Base-by-base conservation (phyloP, 1,140 invertebrate species). In the Scaptomyza graminum region DNA sequence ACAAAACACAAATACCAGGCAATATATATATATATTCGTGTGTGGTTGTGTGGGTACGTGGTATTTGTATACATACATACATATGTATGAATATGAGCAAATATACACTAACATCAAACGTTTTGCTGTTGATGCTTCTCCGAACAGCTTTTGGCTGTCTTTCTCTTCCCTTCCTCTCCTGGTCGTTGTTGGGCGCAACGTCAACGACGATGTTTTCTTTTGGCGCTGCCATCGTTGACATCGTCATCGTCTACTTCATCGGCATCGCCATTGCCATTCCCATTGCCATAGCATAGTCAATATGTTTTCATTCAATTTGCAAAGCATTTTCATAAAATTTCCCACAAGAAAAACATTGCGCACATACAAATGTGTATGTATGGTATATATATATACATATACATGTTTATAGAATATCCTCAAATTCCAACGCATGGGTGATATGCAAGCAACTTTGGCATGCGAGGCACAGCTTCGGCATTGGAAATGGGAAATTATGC, bases 241-340 rank as follows among this genome's bases (percentile, higher is more conserved):
- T 88, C 78, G 65, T 75, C 61, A 64, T 76, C 59, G 50, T 59
- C 72, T 59, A 71, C 63, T 37, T 13, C 55, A 54, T 66, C 61
- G 68, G 5, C 52, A 47, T 55, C 47, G 44, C 5, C 52, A 55
- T 46, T 13, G 66, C 9, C 65, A 57, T 70, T 43, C 57, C 46
- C 59, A 52, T 62, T 49, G 60, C 51, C 66, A 78, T 78, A 68
- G 83, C 73, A 88, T 74, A 89, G 79, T 88, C 83, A 88, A 88
- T 88, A 88, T 88, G 83, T 88, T 88, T 88, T 88, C 83, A 88
- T 88, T 88, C 83, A 88, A 88, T 88, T 88, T 88, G 84, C 84
- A 77, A 89, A 88, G 76, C 84, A 88, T 88, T 88, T 88, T 88
- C 83, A 88, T 88, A 88, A 88, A 83, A 88, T 83, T 88, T 74